Evolutionary conservation across 2,113 vertebrate species (phyloP), one percentile per base, ranked within the genome.

Genomic region (Cervus canadensis): DNA sequence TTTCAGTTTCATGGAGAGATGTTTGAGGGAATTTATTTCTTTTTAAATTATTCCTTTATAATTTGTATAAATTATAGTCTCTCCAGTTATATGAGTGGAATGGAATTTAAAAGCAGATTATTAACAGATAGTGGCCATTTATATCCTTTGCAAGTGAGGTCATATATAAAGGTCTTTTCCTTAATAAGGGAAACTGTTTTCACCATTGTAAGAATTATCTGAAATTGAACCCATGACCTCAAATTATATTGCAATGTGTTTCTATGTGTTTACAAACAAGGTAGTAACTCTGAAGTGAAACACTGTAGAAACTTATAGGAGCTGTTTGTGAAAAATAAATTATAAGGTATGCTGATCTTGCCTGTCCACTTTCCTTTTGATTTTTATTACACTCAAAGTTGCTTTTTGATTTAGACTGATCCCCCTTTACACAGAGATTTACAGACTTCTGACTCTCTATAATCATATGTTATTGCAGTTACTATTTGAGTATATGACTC

Each of bases 171-270:
- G 36, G 3, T 88, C 40, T 96, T 97, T 93, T 91, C 43, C 56
- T 91, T 92, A 94, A n/a, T 89, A 91, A 95, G 33, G 40, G 54
- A 67, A 98, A 92, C 60, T 52, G 40, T 93, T 85, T 97, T 96
- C 21, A 74, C 30, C 81, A 45, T 64, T 96, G 85, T 0, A 97
- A 82, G 33, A 60, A 74, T 78, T 96, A 87, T 89, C 56, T 82
- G 84, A 98, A 96, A 97, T 59, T 87, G 54, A 96, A 76, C 74
- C 59, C 79, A 95, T 90, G 56, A 26, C 23, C 43, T 96, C 48
- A 94, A 76, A 96, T 36, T 90, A 59, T 15, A 74, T 45, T 62
- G 11, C 56, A 33, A 93, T 84, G n/a, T 9, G 33, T 83, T 83
- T 83, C 5, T 91, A 43, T 71, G 23, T 89, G n/a, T 91, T 94